Percentiles rank a stretch among this genome's conserved stretches.
These are phyloP conservation scores for Exephanes ischioxanthus DNA, from an alignment of 2,888 invertebrate genomes.

Conservation along the genomic window DNA sequence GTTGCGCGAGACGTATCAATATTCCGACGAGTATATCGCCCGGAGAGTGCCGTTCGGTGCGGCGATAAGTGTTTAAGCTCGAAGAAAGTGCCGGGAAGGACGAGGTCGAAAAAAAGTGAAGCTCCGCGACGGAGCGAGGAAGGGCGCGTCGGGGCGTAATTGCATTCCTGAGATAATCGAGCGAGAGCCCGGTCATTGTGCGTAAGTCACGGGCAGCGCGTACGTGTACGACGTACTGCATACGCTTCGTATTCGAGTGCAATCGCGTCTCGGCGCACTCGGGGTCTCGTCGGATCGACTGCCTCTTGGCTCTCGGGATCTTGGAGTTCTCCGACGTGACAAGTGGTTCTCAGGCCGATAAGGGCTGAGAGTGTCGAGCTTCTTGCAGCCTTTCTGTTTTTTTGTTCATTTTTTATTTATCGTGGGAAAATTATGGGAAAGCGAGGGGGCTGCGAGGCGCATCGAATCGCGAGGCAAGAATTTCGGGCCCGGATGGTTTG, in stretches of 20 bases:
- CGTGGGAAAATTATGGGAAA: conserved; percentile 66
- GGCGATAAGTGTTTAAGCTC: conserved; percentile 42
- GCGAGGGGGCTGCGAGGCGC: conserved; percentile 48
- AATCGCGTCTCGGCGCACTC: conserved; percentile 45
- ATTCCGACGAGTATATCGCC: conserved; percentile 42
- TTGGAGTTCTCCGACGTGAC: conserved; percentile 59
- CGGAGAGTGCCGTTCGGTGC: neutral
- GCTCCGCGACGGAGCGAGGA: conserved; percentile 47
- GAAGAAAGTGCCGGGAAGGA: conserved; percentile 39
- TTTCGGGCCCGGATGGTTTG: neutral
- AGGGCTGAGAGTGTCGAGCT: conserved; percentile 56
- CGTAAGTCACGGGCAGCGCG: conserved; percentile 65
- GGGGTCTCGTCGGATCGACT: conserved; percentile 16
- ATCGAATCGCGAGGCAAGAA: conserved; percentile 42
- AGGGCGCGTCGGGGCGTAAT: conserved; percentile 67
- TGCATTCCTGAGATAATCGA: conserved; percentile 75
- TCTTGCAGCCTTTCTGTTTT: conserved; percentile 46
- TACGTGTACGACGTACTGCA: conserved; percentile 8
- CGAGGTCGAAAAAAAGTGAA: conserved; percentile 10
- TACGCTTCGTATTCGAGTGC: conserved; percentile 36
- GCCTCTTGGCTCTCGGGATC: conserved; percentile 13
- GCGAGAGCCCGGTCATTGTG: conserved; percentile 69
- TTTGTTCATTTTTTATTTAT: conserved; percentile 35
- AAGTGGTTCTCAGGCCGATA: conserved; percentile 74
- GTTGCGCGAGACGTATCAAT: conserved; percentile 56